phyloP scores from a whole-genome alignment of 2,797 vertebrate species.

The Cuculus canorus region DNA sequence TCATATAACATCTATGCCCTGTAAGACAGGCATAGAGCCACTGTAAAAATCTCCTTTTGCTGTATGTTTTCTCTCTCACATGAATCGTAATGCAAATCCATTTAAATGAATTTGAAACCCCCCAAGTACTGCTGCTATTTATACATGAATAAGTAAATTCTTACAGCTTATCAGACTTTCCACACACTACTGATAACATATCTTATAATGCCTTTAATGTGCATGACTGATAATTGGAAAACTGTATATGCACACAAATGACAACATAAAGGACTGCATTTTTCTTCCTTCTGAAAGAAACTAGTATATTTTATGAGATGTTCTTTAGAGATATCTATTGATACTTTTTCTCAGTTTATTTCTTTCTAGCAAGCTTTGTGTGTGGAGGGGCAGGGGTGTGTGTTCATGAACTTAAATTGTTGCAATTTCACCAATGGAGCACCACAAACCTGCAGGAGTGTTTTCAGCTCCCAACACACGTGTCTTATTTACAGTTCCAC shows the following conservation, averaged over 20 bases:
- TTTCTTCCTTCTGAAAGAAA: background rate
- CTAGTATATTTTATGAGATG: background rate
- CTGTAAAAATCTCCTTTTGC: background rate
- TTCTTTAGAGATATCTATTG: background rate
- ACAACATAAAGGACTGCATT: background rate
- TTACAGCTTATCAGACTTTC: background rate
- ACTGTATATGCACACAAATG: background rate
- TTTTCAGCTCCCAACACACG: background rate
- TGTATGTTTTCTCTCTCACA: background rate
- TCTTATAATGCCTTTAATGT: background rate
- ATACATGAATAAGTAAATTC: background rate
- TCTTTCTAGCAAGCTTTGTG: background rate
- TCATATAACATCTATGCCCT: background rate
- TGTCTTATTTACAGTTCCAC: background rate
- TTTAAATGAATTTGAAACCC: background rate
- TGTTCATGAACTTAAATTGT: background rate
- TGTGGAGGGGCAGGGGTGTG: too few species aligned
- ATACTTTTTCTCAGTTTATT: background rate
- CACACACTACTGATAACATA: background rate
- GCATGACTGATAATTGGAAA: background rate
- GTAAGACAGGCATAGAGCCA: background rate
- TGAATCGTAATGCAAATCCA: background rate
- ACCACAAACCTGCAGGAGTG: background rate
- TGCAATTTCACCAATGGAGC: background rate
- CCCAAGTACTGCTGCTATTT: background rate